These are phyloP conservation scores for Choristoneura rosaceana DNA, from an alignment of 2,888 invertebrate genomes.

Conservation along the genomic window DNA sequence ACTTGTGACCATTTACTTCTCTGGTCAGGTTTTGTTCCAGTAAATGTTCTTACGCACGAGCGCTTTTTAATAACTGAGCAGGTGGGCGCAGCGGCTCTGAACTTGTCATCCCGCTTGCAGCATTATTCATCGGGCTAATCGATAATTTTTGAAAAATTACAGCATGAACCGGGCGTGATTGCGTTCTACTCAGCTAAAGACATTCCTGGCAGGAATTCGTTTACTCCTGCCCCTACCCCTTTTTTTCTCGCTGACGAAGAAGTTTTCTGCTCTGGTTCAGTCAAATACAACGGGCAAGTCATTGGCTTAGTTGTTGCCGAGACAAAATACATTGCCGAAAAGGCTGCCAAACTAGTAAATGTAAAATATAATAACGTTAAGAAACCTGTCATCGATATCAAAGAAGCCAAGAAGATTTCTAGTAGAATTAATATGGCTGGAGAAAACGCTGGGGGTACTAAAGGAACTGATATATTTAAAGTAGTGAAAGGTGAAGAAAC, in stretches of 20 bases:
- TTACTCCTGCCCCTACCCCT: conserved; percentile 59
- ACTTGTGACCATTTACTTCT: no score
- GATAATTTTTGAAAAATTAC: conserved; percentile 46
- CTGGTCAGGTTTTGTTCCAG: no score
- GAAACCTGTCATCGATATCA: conserved; percentile 61
- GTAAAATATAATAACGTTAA: conserved; percentile 77
- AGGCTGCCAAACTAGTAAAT: conserved; percentile 84
- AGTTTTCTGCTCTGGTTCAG: conserved; percentile 63
- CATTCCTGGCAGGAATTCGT: conserved; percentile 88
- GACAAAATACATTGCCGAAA: conserved; percentile 78
- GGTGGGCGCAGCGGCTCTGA: no score
- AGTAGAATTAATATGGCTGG: conserved; percentile 49
- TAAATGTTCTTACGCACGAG: no score
- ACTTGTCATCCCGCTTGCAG: no score
- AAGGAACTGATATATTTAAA: conserved; percentile 68
- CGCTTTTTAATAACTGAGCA: no score
- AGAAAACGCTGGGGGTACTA: conserved; percentile 55
- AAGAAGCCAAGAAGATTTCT: conserved; percentile 50
- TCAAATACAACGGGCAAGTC: conserved; percentile 42
- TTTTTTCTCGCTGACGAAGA: conserved; percentile 65
- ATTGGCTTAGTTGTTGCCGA: conserved; percentile 80
- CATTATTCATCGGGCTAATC: no score
- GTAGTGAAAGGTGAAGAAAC: conserved; percentile 79
- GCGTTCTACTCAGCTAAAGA: conserved; percentile 87
- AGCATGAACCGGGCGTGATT: conserved; percentile 87